These are phyloP conservation scores for Perca flavescens DNA, from an alignment of 2,113 vertebrate genomes.

Conservation along the genomic window DNA sequence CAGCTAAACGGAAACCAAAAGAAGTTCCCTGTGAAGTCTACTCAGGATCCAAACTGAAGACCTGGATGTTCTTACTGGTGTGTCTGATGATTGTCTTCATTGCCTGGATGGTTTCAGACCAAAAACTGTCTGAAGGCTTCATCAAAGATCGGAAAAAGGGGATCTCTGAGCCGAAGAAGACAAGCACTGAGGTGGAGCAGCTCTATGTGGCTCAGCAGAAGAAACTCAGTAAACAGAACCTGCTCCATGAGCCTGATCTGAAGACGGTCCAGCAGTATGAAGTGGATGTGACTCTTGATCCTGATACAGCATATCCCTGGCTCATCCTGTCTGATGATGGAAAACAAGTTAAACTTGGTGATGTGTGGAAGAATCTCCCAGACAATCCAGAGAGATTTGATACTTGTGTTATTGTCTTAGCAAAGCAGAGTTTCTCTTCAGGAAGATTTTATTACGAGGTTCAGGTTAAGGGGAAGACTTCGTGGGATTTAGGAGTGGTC, in stretches of 20 bases:
- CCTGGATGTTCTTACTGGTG: background rate
- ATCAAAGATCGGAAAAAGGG: too few relatives aligned
- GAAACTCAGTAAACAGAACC: background rate
- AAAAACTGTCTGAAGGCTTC: background rate
- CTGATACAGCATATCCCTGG: background rate
- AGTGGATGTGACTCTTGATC: background rate
- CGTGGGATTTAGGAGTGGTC: background rate
- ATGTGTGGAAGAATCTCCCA: background rate
- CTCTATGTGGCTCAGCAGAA: background rate
- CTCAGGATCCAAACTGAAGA: background rate
- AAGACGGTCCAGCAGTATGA: background rate
- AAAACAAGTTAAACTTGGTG: background rate
- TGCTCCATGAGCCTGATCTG: background rate
- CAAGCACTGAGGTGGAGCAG: background rate
- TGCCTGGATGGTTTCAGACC: background rate
- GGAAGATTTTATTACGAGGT: conserved; percentile 12
- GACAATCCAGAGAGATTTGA: background rate
- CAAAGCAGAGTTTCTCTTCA: background rate
- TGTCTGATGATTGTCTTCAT: background rate
- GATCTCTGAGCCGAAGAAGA: too few relatives aligned
- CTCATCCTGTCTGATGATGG: background rate
- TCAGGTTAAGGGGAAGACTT: conserved; percentile 13
- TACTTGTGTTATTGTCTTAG: background rate
- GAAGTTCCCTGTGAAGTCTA: background rate
- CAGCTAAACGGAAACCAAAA: too few relatives aligned